Percentiles rank a stretch among this genome's conserved stretches.
Evolutionary conservation across 2,797 vertebrate species (phyloP).

Genomic region (Erethizon dorsatum): DNA sequence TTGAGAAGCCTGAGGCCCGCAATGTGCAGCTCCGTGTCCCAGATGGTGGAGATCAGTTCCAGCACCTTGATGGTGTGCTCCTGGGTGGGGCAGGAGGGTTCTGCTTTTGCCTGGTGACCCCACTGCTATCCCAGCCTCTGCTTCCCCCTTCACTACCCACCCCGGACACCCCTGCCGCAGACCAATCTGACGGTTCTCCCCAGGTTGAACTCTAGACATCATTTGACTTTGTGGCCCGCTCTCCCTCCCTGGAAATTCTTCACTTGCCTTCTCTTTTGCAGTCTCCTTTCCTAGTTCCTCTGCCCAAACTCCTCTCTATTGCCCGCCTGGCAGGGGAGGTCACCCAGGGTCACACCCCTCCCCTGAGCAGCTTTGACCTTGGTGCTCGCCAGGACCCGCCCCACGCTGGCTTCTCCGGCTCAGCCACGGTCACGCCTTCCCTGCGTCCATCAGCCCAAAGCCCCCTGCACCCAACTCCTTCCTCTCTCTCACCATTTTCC

Average conservation of each 20-base stretch:
- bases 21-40: constrained; percentile 80
- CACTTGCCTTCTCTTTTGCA: not conserved
- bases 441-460: not conserved
- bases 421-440: not conserved
- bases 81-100: constrained; percentile 38
- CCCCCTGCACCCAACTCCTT: not conserved
- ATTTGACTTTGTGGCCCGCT: not conserved
- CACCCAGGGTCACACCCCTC: not conserved
- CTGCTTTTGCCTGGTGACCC: not conserved
- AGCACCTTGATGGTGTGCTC: constrained; percentile 83
- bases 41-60: constrained; percentile 79
- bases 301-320: not conserved
- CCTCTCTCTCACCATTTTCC: not conserved
- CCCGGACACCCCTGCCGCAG: not conserved
- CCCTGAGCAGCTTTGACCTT: not conserved
- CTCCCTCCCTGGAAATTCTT: not conserved
- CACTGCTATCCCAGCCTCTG: not conserved
- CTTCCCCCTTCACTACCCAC: not conserved
- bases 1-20: constrained; percentile 85
- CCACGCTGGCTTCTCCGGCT: not conserved
- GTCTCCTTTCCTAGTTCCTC: not conserved
- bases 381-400: too few species aligned
- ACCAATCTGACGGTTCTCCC: not conserved
- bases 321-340: too few species aligned
- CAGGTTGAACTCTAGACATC: not conserved